A percentile compares a stretch with the other conserved stretches of the same genome.
Evolutionary conservation across 53 echinoderm and acorn worm genomes (phyloP).

Genomic region (Echinarachnius parma): DNA sequence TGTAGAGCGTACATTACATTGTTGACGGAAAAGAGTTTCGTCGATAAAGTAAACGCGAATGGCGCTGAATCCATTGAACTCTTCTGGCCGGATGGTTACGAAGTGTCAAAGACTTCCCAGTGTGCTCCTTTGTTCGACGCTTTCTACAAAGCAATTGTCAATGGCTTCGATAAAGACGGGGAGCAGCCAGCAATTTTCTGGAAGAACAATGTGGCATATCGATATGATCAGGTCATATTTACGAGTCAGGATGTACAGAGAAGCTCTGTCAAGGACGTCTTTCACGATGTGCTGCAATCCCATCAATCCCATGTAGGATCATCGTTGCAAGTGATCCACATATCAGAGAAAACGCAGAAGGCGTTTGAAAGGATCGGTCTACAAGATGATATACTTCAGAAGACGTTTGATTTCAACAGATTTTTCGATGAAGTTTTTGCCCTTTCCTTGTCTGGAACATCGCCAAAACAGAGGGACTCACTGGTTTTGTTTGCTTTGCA

Average conservation of each 20-base stretch:
- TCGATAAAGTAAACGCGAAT: background rate
- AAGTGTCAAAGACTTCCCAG: conserved; percentile 24
- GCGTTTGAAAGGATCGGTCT: conserved; percentile 18
- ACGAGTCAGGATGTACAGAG: conserved; percentile 11
- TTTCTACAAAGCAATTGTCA: conserved; percentile 37
- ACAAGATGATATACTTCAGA: background rate
- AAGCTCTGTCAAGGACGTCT: background rate
- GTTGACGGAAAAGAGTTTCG: conserved; percentile 6
- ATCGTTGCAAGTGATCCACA: conserved; percentile 2
- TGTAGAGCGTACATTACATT: conserved; percentile 45
- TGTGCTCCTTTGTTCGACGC: conserved; percentile 34
- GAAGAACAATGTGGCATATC: background rate
- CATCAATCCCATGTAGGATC: no score
- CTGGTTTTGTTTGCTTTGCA: conserved; percentile 33
- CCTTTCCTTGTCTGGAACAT: background rate
- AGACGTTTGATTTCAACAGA: conserved; percentile 29
- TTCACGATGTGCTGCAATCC: background rate
- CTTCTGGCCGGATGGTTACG: conserved; percentile 46
- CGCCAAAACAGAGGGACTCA: background rate
- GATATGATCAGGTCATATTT: conserved; percentile 10
- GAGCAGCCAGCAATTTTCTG: conserved; percentile 13
- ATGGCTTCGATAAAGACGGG: conserved; percentile 16
- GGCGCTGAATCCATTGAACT: background rate
- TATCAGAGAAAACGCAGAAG: conserved; percentile 9
- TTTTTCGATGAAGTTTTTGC: conserved; percentile 41